Conservation (phyloP, 2,113 vertebrate species). For the Anhinga anhinga region DNA sequence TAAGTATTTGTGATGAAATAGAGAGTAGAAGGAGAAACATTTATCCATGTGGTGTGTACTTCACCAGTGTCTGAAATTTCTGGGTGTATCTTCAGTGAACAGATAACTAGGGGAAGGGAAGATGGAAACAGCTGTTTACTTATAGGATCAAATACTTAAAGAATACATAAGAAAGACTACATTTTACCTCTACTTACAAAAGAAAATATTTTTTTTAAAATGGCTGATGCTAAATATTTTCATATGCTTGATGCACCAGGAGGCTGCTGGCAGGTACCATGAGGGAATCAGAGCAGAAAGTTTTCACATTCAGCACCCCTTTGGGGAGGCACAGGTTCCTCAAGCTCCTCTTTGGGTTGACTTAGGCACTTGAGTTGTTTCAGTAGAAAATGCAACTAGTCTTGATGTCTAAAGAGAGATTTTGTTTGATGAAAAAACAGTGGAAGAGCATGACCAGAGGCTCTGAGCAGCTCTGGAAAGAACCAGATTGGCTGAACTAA, state of each 20-base stretch:
- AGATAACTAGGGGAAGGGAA: neutral
- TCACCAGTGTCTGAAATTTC: neutral
- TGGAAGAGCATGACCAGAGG: neutral
- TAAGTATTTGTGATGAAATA: constrained; percentile 21
- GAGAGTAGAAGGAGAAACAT: neutral
- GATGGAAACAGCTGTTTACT: neutral
- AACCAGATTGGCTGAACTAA: neutral
- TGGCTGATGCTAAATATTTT: neutral
- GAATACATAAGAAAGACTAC: neutral
- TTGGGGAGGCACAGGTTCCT: neutral
- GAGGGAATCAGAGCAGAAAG: neutral
- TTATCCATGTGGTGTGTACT: neutral
- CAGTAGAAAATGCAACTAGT: neutral
- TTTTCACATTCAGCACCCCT: neutral
- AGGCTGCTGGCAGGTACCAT: neutral
- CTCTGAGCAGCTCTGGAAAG: neutral
- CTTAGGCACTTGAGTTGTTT: neutral
- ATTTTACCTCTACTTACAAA: neutral
- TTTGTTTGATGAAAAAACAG: neutral
- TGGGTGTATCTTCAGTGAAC: neutral
- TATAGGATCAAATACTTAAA: neutral
- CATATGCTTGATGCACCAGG: neutral
- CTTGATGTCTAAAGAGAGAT: neutral
- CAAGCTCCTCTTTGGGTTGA: neutral
- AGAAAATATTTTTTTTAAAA: neutral